Conservation (phyloP, 2,888 invertebrate species). For the Julus scandinavius region DNA sequence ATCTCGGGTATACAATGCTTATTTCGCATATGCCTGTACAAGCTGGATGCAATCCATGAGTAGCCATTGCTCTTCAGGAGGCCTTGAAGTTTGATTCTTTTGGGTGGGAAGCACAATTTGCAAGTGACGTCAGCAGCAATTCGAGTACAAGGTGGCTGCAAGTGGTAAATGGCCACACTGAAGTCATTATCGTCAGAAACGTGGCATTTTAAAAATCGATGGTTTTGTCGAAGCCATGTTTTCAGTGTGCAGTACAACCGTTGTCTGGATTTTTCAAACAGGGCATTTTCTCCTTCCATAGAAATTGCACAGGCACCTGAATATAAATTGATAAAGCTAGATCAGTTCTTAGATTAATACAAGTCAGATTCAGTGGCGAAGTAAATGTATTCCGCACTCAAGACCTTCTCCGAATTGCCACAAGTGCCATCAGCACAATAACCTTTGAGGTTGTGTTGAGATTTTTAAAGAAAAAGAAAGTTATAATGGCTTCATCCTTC, state of each 20-base stretch:
- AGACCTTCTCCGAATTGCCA: constrained; percentile 8
- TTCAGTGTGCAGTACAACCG: not conserved
- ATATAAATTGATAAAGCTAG: constrained; percentile 8
- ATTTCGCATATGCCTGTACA: constrained; percentile 44
- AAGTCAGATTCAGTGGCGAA: not conserved
- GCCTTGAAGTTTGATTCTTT: constrained; percentile 20
- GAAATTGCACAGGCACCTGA: not conserved
- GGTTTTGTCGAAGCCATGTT: constrained; percentile 26
- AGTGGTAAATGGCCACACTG: not conserved
- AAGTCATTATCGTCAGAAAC: not conserved
- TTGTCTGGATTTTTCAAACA: constrained; percentile 15
- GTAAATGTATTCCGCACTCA: not conserved
- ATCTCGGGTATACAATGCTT: constrained; percentile 5
- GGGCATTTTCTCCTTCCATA: not conserved
- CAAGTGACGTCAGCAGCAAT: constrained; percentile 42
- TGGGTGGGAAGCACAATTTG: constrained; percentile 24
- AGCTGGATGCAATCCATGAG: constrained; percentile 47
- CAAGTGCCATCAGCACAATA: not conserved
- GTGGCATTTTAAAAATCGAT: not conserved
- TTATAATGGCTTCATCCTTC: not conserved
- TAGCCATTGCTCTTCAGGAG: not conserved
- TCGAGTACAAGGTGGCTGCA: not conserved
- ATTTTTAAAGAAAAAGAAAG: not conserved
- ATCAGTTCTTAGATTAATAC: constrained; percentile 4
- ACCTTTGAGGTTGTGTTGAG: not conserved